These are phyloP conservation scores for Rhinopithecus roxellana DNA, from an alignment of 2,113 vertebrate species.

Conservation along the genomic window DNA sequence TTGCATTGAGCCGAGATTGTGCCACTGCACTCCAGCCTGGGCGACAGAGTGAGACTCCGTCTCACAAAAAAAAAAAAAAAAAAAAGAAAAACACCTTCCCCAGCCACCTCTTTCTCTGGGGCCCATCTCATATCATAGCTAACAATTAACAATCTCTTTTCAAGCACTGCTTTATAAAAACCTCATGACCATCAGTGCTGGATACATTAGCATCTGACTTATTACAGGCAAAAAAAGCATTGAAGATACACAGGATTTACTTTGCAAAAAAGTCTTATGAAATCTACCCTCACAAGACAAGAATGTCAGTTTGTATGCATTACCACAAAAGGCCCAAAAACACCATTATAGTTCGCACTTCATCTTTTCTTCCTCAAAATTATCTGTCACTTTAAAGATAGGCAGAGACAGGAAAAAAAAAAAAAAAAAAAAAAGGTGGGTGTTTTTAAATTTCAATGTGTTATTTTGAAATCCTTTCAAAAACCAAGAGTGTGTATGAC, in stretches of 20 bases:
- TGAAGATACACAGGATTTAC: neutral
- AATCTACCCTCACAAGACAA: constrained; percentile 1
- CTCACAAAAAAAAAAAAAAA: no score
- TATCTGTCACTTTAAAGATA: neutral
- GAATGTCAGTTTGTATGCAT: neutral
- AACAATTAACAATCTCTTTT: neutral
- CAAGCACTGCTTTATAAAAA: neutral
- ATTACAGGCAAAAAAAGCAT: neutral
- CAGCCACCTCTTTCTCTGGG: neutral
- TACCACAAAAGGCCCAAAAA: neutral
- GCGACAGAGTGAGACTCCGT: no score
- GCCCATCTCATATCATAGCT: neutral
- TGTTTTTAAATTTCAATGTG: neutral
- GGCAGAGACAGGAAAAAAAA: neutral
- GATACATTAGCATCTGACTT: neutral
- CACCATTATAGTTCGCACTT: neutral
- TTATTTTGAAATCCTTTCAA: constrained; percentile 44
- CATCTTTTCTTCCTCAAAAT: constrained; percentile 22
- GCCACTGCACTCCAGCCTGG: no score
- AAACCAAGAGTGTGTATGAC: constrained; percentile 45
- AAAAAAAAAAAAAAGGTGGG: neutral
- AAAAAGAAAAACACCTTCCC: neutral
- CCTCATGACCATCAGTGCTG: neutral
- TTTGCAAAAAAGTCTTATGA: neutral
- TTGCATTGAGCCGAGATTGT: no score